Evolutionary conservation across 2,113 vertebrate genomes (phyloP).

Genomic region (Nothoprocta pentlandii): DNA sequence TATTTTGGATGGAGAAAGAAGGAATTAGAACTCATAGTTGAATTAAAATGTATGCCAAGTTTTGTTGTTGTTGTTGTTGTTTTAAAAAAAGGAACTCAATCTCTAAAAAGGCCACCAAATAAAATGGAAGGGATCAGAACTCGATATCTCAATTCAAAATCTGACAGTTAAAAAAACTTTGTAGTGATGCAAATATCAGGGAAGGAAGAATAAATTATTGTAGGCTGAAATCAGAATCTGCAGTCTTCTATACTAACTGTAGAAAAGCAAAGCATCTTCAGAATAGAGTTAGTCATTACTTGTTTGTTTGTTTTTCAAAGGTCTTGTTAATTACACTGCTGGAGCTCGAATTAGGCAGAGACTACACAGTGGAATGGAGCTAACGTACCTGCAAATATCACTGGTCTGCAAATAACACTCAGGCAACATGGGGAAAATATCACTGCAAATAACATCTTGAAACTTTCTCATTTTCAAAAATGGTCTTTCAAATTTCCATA

Average conservation of each 20-base stretch:
- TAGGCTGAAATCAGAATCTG: not conserved
- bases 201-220: not conserved
- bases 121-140: not conserved
- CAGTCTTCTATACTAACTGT: too few species aligned
- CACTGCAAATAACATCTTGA: not conserved
- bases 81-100: not conserved
- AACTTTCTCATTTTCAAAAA: not conserved
- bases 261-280: too few species aligned
- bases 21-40: not conserved
- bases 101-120: not conserved
- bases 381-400: not conserved
- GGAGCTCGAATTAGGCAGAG: conserved; percentile 36
- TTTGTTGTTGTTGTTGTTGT: not conserved
- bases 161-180: not conserved
- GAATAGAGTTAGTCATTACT: not conserved
- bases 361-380: conserved; percentile 57
- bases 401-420: too few species aligned
- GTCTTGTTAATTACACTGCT: conserved; percentile 13
- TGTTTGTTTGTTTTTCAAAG: not conserved
- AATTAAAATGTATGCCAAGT: not conserved
- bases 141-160: not conserved
- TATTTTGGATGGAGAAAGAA: not conserved
- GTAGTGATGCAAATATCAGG: not conserved
- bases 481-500: not conserved
- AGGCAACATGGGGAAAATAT: not conserved